A percentile compares a stretch with the other conserved stretches of the same genome.
phyloP scores from a whole-genome alignment of 2,888 invertebrate species.

The Camponotus fellah region DNA sequence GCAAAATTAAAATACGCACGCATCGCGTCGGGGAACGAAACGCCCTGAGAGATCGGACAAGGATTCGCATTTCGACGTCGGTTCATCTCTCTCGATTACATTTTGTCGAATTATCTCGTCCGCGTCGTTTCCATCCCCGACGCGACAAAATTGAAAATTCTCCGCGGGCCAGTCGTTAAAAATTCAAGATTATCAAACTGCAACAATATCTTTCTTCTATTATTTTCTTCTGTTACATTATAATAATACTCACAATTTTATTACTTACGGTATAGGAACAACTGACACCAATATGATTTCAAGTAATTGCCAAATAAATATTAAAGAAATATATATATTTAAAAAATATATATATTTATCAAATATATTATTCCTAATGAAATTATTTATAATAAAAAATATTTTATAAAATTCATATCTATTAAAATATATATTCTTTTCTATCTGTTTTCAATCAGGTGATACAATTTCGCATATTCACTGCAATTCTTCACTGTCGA shows the following conservation, averaged over 20 bases:
- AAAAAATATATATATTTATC: neutral
- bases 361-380: neutral
- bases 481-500: constrained; percentile 1
- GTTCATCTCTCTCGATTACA: constrained; percentile 10
- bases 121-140: constrained; percentile 66
- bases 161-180: constrained; percentile 70
- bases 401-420: constrained; percentile 17
- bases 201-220: constrained; percentile 20
- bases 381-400: constrained; percentile 28
- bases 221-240: constrained; percentile 5
- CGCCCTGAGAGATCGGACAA: constrained; percentile 11
- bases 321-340: constrained; percentile 2
- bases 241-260: constrained; percentile 42
- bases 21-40: constrained; percentile 65
- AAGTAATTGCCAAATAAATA: constrained; percentile 28
- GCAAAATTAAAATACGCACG: constrained; percentile 76
- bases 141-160: constrained; percentile 73
- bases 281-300: constrained; percentile 33
- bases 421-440: constrained; percentile 29
- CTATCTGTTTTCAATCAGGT: constrained; percentile 1
- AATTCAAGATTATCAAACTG: constrained; percentile 56
- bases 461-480: neutral
- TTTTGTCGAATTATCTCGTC: constrained; percentile 13
- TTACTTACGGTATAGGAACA: constrained; percentile 35
- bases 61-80: neutral